Percentiles rank a stretch among this genome's conserved stretches.
Conservation (phyloP, 2,797 vertebrate genomes). For the Neosalanx taihuensis region DNA sequence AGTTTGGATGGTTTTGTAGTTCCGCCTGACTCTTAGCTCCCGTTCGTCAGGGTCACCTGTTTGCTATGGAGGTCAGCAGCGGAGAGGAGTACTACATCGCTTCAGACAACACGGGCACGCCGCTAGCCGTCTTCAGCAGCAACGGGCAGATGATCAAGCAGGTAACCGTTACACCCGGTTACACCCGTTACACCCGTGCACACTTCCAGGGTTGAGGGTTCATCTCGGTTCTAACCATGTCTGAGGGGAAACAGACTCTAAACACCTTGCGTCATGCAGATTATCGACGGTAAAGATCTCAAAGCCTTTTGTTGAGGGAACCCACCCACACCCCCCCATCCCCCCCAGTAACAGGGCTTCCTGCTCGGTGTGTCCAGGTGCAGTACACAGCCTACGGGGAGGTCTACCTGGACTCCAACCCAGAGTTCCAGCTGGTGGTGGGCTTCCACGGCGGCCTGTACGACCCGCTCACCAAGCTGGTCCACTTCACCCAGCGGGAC, state of each 20-base stretch:
- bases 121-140: conserved; percentile 96
- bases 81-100: conserved; percentile 98
- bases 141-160: conserved; percentile 99
- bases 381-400: conserved; percentile 98
- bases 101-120: conserved; percentile 98
- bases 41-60: conserved; percentile 84
- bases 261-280: not conserved
- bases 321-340: no score
- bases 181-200: not conserved
- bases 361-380: conserved; percentile 60
- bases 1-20: not conserved
- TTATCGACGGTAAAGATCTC: not conserved
- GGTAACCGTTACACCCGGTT: conserved; percentile 45
- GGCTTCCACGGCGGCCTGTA: conserved; percentile 98
- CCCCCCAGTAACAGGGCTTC: not conserved
- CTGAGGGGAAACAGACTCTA: not conserved
- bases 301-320: not conserved
- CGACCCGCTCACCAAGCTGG: conserved; percentile 92
- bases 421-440: conserved; percentile 95
- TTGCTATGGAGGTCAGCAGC: conserved; percentile 99
- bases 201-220: not conserved
- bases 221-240: not conserved
- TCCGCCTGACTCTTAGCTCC: no score
- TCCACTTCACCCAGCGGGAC: conserved; percentile 97
- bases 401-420: conserved; percentile 96